Conservation (phyloP, 2,113 vertebrate genomes). For the Brienomyrus brachyistius region DNA sequence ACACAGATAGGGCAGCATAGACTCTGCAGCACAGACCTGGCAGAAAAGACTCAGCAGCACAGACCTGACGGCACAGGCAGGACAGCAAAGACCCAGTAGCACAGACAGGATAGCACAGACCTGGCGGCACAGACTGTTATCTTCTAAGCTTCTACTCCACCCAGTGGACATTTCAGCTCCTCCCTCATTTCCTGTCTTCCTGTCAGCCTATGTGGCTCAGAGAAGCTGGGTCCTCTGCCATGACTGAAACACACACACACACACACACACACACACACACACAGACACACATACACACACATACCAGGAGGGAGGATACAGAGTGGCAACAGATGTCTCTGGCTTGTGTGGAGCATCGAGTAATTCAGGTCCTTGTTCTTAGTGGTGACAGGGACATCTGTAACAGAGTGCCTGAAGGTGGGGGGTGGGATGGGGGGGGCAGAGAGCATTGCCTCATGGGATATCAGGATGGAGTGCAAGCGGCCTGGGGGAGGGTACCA, state of each 20-base stretch:
- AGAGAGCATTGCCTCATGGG: neutral
- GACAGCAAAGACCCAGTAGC: neutral
- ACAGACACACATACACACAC: neutral
- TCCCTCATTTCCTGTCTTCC: neutral
- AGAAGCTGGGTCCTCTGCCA: neutral
- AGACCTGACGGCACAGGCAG: neutral
- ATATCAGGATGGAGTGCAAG: neutral
- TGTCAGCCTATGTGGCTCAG: neutral
- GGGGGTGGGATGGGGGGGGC: neutral
- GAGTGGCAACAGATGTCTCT: conserved; percentile 32
- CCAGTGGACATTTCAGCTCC: conserved; percentile 36
- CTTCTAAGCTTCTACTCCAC: conserved; percentile 49
- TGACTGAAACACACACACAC: neutral
- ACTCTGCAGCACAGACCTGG: too few relatives aligned
- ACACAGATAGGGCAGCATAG: too few relatives aligned
- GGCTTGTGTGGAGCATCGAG: neutral
- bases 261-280: neutral
- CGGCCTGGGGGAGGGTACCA: neutral
- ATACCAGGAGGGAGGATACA: conserved; percentile 26
- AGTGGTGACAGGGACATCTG: conserved; percentile 45
- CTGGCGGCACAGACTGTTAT: neutral
- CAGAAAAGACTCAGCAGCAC: too few relatives aligned
- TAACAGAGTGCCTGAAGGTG: conserved; percentile 26
- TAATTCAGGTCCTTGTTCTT: conserved; percentile 28
- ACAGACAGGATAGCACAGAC: neutral